Evolutionary conservation across 2,797 vertebrate genomes (phyloP).

Genomic region (Pristis pectinata): DNA sequence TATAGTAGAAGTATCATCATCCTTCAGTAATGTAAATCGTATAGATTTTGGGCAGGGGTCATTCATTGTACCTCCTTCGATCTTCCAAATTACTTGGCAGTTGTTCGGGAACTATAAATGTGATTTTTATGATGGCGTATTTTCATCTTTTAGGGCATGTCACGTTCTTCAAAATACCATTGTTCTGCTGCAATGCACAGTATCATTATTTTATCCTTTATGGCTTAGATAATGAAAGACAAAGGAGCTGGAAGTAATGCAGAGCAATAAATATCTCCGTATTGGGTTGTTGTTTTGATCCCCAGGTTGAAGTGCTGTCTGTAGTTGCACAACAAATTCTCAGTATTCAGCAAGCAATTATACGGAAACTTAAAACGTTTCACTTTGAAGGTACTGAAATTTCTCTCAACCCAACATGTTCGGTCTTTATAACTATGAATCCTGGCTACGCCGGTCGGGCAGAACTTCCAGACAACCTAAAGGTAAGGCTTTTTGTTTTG

Average conservation of each 20-base stretch:
- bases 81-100: not conserved
- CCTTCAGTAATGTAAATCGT: not conserved
- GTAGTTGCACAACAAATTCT: conserved; percentile 91
- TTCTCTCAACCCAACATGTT: conserved; percentile 81
- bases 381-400: conserved; percentile 86
- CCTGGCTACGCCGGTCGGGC: conserved; percentile 87
- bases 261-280: too few species aligned
- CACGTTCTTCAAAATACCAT: not conserved
- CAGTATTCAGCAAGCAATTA: conserved; percentile 85
- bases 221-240: not conserved
- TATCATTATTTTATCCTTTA: not conserved
- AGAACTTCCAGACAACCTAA: conserved; percentile 88
- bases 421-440: conserved; percentile 95
- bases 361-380: conserved; percentile 72
- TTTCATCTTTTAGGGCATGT: not conserved
- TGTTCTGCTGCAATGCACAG: not conserved
- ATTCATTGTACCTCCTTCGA: not conserved
- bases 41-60: not conserved
- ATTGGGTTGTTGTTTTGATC: conserved; percentile 12
- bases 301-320: conserved; percentile 86
- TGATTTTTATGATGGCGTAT: not conserved
- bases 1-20: not conserved
- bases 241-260: not conserved
- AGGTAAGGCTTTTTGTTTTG: conserved; percentile 57
- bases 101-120: not conserved